Percentiles rank a stretch among this genome's conserved stretches.
Evolutionary conservation across 2,113 vertebrate genomes (phyloP).

Genomic region (Spizaetus ornatus): DNA sequence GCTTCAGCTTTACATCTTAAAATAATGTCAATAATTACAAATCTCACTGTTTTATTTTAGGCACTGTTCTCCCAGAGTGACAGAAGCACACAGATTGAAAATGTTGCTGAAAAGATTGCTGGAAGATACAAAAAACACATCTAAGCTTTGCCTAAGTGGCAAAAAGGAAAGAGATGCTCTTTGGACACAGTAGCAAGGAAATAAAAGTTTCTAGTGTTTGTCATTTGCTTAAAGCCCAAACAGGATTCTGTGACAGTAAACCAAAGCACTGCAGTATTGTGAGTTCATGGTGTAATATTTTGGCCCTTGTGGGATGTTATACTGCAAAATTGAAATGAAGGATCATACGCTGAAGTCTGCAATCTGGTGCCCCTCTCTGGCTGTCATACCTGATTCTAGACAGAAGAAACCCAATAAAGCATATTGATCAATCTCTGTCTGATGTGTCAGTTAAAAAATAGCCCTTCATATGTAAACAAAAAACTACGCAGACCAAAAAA

Average conservation of each 20-base stretch:
- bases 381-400: neutral
- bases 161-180: neutral
- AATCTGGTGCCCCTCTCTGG: constrained; percentile 33
- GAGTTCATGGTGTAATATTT: neutral
- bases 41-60: constrained; percentile 44
- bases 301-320: neutral
- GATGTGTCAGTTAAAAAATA: neutral
- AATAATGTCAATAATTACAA: constrained; percentile 48
- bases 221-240: neutral
- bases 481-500: neutral
- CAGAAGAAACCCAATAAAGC: neutral
- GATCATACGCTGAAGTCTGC: neutral
- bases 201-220: neutral
- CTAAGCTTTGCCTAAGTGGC: neutral
- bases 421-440: neutral
- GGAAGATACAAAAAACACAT: constrained; percentile 7
- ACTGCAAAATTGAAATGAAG: neutral
- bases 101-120: neutral
- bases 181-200: neutral
- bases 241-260: neutral
- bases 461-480: neutral
- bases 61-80: neutral
- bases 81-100: constrained; percentile 33
- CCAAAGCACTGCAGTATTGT: neutral
- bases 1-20: constrained; percentile 21